Evolutionary conservation across 2,888 invertebrate species (phyloP).

Genomic region (Cheilosia urbana): DNA sequence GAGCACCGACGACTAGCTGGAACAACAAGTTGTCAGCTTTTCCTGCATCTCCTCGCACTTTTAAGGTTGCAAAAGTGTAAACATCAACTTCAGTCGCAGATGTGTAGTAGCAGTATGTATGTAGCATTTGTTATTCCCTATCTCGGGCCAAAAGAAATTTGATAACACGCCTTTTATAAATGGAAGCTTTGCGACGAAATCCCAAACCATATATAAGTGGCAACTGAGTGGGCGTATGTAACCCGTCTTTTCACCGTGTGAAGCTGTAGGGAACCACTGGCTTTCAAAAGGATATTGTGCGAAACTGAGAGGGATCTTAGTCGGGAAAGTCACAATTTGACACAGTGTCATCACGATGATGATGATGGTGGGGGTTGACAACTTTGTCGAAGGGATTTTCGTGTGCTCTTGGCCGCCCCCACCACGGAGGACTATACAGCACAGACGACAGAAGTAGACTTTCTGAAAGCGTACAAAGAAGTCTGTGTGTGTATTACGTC

Average conservation of each 20-base stretch:
- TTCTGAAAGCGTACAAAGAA: conserved; percentile 4
- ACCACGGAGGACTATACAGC: neutral
- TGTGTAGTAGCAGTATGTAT: neutral
- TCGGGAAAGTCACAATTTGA: conserved; percentile 68
- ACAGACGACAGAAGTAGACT: too few species aligned
- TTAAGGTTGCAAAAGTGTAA: conserved; percentile 35
- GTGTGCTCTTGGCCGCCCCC: conserved; percentile 9
- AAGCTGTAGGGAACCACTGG: conserved; percentile 37
- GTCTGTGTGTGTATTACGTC: neutral
- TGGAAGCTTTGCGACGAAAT: neutral
- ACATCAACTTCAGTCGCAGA: conserved; percentile 33
- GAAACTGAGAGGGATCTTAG: conserved; percentile 58
- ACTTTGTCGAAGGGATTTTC: conserved; percentile 51
- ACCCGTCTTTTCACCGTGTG: conserved; percentile 25
- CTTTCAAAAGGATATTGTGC: conserved; percentile 60
- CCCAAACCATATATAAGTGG: neutral
- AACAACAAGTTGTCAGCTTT: conserved; percentile 44
- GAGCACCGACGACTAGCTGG: neutral
- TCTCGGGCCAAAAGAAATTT: conserved; percentile 16
- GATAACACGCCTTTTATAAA: conserved; percentile 7
- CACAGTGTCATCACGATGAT: conserved; percentile 60
- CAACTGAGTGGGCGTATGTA: neutral
- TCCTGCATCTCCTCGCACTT: neutral
- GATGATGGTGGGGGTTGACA: conserved; percentile 33
- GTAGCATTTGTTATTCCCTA: conserved; percentile 2